phyloP scores from a whole-genome alignment of 2,888 invertebrate species.

The Zaprionus lineosus region DNA sequence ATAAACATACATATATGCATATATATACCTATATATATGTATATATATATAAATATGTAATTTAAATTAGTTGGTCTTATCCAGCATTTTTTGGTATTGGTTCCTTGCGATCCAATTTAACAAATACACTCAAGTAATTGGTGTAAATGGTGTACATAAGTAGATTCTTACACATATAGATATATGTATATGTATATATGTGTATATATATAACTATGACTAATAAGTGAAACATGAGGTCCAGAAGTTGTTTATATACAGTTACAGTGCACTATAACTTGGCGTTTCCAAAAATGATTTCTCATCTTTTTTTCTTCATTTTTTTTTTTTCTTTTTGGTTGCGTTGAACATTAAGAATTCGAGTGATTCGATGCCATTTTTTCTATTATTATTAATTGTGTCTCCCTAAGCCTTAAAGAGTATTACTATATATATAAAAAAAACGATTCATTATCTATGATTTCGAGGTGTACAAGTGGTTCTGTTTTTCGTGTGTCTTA shows the following conservation, averaged over 20 bases:
- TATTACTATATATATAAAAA: background rate
- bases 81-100: conserved; percentile 50
- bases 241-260: conserved; percentile 70
- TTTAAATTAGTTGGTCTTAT: conserved; percentile 76
- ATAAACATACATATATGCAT: conserved; percentile 1
- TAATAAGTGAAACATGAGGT: conserved; percentile 71
- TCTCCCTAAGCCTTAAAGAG: background rate
- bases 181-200: conserved; percentile 23
- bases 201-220: conserved; percentile 30
- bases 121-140: conserved; percentile 47
- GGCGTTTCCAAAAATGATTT: conserved; percentile 37
- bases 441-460: background rate
- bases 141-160: too few species aligned
- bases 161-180: conserved; percentile 36
- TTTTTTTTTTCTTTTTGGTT: background rate
- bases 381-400: background rate
- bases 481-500: conserved; percentile 6
- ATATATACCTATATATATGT: conserved; percentile 1
- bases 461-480: conserved; percentile 28
- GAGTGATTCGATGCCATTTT: conserved; percentile 20
- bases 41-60: conserved; percentile 1
- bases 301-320: conserved; percentile 14
- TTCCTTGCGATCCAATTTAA: conserved; percentile 49
- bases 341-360: background rate
- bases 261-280: conserved; percentile 46